Base-by-base conservation (phyloP, 2,888 invertebrate genomes). In the Lasioglossum oenotherae region DNA sequence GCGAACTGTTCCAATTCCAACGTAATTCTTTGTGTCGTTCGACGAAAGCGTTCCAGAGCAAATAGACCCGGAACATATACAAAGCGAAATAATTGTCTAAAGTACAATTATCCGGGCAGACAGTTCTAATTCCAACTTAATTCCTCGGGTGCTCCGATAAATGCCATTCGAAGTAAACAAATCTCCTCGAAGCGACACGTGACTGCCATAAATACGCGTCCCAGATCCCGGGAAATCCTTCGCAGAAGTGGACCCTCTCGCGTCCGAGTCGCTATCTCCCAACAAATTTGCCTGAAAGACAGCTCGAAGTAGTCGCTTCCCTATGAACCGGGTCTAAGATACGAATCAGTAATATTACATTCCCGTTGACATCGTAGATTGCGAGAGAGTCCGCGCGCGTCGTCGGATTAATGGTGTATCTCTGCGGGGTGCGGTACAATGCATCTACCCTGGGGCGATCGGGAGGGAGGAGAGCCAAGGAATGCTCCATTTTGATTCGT, bases 321-420 rank as follows among this genome's bases (percentile, higher is more conserved):
- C 60, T 27, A 38, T 71, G n/a, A 41, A 71, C 38, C 71, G 38
- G 1, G n/a, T 69, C 38, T n/a, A 57, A 87, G 90, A 90, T 90
- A 90, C 74, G 82, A 84, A 89, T 91, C 88, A 49, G 74, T 69
- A 53, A 85, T 73, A 77, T 81, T 85, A 87, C 88, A 88, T 90
- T 78, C 84, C 83, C 82, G 87, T 87, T 78, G 85, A 88, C 85
- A 85, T 76, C 78, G 71, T 78, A 84, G 88, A 91, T 90, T 80
- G 84, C 86, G 86, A 80, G 81, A 74, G 60, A 74, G 64, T 6
- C 83, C 86, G 53, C 31, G 80, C 84, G 86, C 85, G 87, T 87
- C 86, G 12, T 27, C 57, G 90, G 82, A 90, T 91, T 91, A 91
- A 91, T 91, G 86, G 87, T 72, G 87, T 72, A 80, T 85, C 88